Conservation (phyloP, 2,888 invertebrate genomes). For the Andrena camellia region DNA sequence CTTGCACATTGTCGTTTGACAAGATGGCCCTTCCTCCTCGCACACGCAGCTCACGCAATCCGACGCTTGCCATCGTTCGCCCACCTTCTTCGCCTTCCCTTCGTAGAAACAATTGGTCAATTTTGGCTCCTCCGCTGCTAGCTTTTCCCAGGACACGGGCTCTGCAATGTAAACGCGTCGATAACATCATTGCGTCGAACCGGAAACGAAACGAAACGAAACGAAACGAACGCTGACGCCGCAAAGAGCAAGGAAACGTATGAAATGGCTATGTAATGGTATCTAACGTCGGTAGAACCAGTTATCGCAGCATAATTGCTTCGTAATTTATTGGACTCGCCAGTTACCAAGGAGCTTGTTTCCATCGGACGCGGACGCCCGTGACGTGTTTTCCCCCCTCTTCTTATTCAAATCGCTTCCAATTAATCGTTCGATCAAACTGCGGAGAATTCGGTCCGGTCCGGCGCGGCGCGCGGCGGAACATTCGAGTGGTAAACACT, state of each 20-base stretch:
- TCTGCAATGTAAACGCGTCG: conserved; percentile 65
- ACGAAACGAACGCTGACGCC: not conserved
- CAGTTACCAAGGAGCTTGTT: not conserved
- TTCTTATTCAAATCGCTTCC: conserved; percentile 3
- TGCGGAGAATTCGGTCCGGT: not conserved
- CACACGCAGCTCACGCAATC: conserved; percentile 80
- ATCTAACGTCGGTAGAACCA: not conserved
- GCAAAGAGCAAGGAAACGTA: too few relatives aligned
- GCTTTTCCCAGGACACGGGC: conserved; percentile 71
- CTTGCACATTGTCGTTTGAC: conserved; percentile 80
- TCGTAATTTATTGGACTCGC: not conserved
- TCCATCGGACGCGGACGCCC: not conserved
- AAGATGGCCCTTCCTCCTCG: conserved; percentile 73
- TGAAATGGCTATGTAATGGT: not conserved
- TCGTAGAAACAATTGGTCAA: conserved; percentile 72
- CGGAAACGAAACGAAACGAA: not conserved
- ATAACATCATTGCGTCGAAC: not conserved
- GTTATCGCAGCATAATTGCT: not conserved
- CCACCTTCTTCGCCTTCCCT: conserved; percentile 71
- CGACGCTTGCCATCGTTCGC: conserved; percentile 71
- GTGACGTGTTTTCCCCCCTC: not conserved
- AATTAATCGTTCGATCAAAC: conserved; percentile 1
- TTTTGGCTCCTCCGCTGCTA: conserved; percentile 47
- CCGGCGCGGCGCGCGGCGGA: not conserved
- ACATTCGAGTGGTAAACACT: not conserved